phyloP scores from a whole-genome alignment of 2,888 invertebrate genomes.

The Timema podura region DNA sequence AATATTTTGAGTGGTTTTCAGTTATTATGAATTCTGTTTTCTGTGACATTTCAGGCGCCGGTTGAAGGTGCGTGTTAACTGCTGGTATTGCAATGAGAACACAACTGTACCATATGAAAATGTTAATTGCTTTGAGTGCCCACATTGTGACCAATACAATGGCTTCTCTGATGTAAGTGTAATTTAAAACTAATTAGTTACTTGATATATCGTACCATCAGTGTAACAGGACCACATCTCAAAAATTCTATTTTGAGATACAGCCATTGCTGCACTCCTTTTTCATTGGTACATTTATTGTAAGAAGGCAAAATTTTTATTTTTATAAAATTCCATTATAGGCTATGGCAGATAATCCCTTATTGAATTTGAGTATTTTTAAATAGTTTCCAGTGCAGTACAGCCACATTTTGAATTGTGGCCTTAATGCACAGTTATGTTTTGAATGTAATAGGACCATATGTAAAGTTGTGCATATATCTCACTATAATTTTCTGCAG shows the following conservation, averaged over 20 bases:
- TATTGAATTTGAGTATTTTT: background rate
- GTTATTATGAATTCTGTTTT: too few relatives aligned
- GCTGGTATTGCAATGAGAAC: too few relatives aligned
- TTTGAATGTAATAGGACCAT: background rate
- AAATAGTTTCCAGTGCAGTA: slow-evolving; percentile 3
- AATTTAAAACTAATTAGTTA: too few relatives aligned
- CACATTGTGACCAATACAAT: too few relatives aligned
- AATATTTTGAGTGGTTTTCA: too few relatives aligned
- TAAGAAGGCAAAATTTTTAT: slow-evolving; percentile 3
- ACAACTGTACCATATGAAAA: too few relatives aligned
- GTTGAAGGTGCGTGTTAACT: too few relatives aligned
- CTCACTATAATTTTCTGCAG: too few relatives aligned
- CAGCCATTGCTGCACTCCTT: background rate
- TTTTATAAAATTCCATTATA: background rate
- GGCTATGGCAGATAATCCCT: background rate
- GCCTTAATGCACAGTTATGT: background rate
- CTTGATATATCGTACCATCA: background rate
- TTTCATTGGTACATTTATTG: background rate
- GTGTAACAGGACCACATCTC: slow-evolving; percentile 8
- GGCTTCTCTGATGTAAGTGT: too few relatives aligned
- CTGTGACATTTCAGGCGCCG: too few relatives aligned
- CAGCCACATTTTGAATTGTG: background rate
- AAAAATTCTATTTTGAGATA: slow-evolving; percentile 3
- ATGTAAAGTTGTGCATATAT: background rate
- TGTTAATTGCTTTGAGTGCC: too few relatives aligned